Percentiles rank a stretch among this genome's conserved stretches.
phyloP scores from a whole-genome alignment of 2,888 invertebrate species.

The Lagria hirta region DNA sequence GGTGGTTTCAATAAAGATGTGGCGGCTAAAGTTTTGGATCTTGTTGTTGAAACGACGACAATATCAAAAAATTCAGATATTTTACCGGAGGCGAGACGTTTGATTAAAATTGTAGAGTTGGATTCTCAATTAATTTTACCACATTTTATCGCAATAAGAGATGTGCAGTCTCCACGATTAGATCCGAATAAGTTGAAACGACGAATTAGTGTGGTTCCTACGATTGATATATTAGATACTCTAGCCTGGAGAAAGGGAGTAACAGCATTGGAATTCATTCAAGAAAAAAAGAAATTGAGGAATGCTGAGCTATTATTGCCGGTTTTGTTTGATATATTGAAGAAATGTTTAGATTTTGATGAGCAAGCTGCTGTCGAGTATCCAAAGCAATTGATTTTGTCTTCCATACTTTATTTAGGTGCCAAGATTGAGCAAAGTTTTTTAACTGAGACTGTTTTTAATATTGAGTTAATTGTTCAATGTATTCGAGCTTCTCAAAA shows the following conservation, averaged over 20 bases:
- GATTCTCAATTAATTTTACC: conserved; percentile 63
- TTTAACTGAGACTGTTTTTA: conserved; percentile 57
- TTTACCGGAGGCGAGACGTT: conserved; percentile 61
- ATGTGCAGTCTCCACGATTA: conserved; percentile 54
- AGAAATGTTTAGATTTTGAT: conserved; percentile 77
- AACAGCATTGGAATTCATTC: conserved; percentile 79
- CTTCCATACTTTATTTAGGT: conserved; percentile 73
- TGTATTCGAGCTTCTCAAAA: conserved; percentile 89
- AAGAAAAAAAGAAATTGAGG: conserved; percentile 78
- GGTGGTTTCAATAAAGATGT: conserved; percentile 56
- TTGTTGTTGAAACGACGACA: conserved; percentile 61
- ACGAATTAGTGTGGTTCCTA: conserved; percentile 54
- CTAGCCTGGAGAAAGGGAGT: conserved; percentile 78
- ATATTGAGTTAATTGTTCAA: conserved; percentile 80
- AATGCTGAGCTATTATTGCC: conserved; percentile 70
- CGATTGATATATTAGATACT: conserved; percentile 65
- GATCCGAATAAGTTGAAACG: conserved; percentile 53
- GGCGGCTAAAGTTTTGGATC: conserved; percentile 55
- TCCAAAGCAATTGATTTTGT: conserved; percentile 81
- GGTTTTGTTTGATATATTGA: conserved; percentile 74
- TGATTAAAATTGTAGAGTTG: conserved; percentile 68
- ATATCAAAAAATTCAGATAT: conserved; percentile 63
- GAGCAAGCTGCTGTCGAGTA: conserved; percentile 84
- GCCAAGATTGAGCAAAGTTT: conserved; percentile 58
- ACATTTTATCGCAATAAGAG: conserved; percentile 63